Evolutionary conservation across 2,888 invertebrate species (phyloP), one percentile per base, ranked within the genome.

Genomic region (Punctoribates punctum): DNA sequence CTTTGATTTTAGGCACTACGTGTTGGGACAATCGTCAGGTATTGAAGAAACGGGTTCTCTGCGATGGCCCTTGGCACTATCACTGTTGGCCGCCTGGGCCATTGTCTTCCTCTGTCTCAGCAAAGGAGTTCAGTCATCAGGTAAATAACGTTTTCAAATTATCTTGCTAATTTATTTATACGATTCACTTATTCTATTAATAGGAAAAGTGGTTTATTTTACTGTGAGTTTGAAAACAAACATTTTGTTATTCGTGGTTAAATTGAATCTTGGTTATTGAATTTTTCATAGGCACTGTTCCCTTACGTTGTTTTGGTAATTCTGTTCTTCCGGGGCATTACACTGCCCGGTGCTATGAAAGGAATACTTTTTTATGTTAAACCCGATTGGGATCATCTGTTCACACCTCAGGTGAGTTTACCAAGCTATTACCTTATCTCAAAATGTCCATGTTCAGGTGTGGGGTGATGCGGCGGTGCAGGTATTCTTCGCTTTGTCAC

Each of bases 321-420:
- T 25, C 75, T 81, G 15, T 73, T 80, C 27, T 91, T 96, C 42
- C 88, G 96, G 46, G 97, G 97, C 1, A 90, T 96, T 60, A 96
- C 96, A 0, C 86, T 98, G 57, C 94, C 95, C 0, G 98, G 98
- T 13, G 95, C 97, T 0, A 90, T 89, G 0, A 90, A 92, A 81
- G 98, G 98, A 15, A 95, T 98, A 78, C 88, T 90, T 81, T 98
- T 96, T 84, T 98, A 98, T 84, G 87, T 98, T 65, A 93, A 90
- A 82, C 98, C 97, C 6, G 77, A 80, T 51, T 80, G 80, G 79
- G 65, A 78, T n/a, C 78, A 78, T 23, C 57, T 80, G 1, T 51
- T 75, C n/a, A 80, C 79, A 51, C 80, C 79, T n/a, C 78, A 77
- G 72, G 80, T 79, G 65, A 27, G 75, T 42, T 42, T 42, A n/a